Percentiles rank a stretch among this genome's conserved stretches.
phyloP scores from a whole-genome alignment of 1,140 invertebrate genomes.

The Ceratitis capitata region DNA sequence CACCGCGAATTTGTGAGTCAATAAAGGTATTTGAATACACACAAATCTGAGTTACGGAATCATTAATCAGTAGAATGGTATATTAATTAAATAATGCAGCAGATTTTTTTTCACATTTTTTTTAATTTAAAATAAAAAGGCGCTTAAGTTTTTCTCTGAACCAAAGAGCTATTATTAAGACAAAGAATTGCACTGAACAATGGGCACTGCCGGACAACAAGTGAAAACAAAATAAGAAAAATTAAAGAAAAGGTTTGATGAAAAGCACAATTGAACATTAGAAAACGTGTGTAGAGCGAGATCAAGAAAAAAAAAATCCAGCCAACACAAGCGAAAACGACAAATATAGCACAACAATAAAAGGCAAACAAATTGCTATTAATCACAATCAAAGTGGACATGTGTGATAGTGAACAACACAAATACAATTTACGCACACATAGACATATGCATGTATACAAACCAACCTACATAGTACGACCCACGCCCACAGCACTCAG shows the following conservation, averaged over 20 bases:
- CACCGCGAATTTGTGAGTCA: background rate
- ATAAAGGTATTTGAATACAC: background rate
- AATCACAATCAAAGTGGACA: slow-evolving; percentile 35
- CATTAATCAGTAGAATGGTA: background rate
- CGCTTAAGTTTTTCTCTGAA: background rate
- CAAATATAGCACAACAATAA: background rate
- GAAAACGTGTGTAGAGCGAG: background rate
- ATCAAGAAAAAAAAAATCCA: background rate
- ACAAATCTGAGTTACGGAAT: background rate
- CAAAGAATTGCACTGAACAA: background rate
- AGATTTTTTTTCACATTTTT: background rate
- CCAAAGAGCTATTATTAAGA: background rate
- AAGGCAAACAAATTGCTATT: slow-evolving; percentile 2
- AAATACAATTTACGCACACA: background rate
- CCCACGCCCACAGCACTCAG: background rate
- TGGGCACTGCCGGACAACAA: background rate
- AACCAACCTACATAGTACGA: background rate
- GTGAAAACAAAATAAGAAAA: background rate
- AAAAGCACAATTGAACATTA: background rate
- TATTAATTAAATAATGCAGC: background rate
- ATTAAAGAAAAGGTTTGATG: background rate
- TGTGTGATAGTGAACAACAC: background rate
- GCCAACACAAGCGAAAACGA: background rate
- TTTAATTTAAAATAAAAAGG: background rate
- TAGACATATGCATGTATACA: background rate